Percentiles rank a stretch among this genome's conserved stretches.
These are phyloP conservation scores for Scaptomyza montana DNA, from an alignment of 1,140 invertebrate genomes.

Conservation along the genomic window DNA sequence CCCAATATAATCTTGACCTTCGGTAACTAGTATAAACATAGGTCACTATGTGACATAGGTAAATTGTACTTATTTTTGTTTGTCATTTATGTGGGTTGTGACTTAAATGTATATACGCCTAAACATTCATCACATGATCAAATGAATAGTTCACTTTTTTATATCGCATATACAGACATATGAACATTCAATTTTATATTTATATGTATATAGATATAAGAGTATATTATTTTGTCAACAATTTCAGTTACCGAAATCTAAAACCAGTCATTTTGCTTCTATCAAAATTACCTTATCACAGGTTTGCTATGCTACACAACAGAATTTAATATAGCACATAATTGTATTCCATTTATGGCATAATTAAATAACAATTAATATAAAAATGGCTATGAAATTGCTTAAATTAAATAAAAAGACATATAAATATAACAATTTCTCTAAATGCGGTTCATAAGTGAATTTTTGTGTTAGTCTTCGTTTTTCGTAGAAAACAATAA, in stretches of 20 bases:
- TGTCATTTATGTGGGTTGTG: no score
- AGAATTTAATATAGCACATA: constrained; percentile 40
- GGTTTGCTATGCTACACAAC: constrained; percentile 15
- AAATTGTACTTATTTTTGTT: no score
- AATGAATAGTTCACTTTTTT: no score
- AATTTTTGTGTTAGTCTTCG: background rate
- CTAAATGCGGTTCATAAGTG: constrained; percentile 18
- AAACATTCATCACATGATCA: no score
- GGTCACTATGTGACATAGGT: no score
- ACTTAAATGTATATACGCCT: no score
- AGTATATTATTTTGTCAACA: no score
- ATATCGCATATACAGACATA: no score
- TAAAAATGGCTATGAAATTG: background rate
- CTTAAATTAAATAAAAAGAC: constrained; percentile 42
- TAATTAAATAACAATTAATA: constrained; percentile 70
- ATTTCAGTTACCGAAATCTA: background rate
- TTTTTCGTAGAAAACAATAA: constrained; percentile 31
- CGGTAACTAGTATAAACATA: no score
- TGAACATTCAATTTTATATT: no score
- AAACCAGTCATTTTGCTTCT: background rate
- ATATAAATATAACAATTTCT: constrained; percentile 35
- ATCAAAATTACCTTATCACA: constrained; percentile 47
- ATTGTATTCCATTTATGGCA: constrained; percentile 45
- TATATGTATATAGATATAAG: background rate
- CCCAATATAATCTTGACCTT: no score